phyloP scores from a whole-genome alignment of 2,797 vertebrate genomes.

The Mallotus villosus region DNA sequence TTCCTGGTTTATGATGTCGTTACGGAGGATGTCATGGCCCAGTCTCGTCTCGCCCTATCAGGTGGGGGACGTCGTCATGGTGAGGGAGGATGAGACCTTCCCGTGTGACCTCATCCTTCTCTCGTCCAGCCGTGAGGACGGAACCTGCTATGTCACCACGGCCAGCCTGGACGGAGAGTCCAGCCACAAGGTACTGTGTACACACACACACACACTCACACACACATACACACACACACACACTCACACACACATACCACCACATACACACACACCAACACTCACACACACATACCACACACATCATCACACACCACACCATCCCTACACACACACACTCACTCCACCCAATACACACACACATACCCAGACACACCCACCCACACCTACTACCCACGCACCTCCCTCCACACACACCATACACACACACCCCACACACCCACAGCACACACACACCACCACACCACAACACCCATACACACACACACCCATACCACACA shows the following conservation, averaged over 20 bases:
- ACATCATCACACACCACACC: no score
- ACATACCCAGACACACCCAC: no score
- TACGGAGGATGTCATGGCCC: not conserved
- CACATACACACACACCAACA: not conserved
- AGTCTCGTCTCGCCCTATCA: conserved; percentile 51
- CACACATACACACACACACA: not conserved
- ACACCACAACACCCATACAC: no score
- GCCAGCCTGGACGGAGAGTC: conserved; percentile 97
- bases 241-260: not conserved
- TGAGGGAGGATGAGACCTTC: conserved; percentile 95
- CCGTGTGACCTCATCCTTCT: conserved; percentile 97
- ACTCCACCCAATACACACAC: no score
- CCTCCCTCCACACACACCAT: no score
- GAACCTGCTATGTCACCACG: conserved; percentile 97
- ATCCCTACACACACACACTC: no score
- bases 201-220: not conserved
- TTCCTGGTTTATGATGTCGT: not conserved
- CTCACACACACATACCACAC: no score
- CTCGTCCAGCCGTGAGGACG: conserved; percentile 88
- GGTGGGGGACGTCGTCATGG: conserved; percentile 96
- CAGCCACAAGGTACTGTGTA: conserved; percentile 87
- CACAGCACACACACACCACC: no score
- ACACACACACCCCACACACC: not conserved
- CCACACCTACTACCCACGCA: no score
- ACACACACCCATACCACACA: no score